These are phyloP conservation scores for Polyergus mexicanus DNA, from an alignment of 1,140 invertebrate genomes.

Conservation along the genomic window DNA sequence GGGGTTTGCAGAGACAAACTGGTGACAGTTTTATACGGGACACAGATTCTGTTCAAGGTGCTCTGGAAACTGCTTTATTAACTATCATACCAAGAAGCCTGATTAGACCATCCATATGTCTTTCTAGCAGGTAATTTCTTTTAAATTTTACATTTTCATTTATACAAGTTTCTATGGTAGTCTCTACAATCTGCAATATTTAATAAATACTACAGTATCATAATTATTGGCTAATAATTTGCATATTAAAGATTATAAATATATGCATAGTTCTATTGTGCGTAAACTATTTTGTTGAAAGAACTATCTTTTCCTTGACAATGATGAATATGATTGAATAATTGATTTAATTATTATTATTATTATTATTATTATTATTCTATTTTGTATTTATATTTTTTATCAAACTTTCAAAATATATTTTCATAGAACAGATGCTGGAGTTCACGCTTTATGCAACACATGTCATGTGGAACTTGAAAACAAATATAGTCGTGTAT, in stretches of 20 bases:
- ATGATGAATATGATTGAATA: no score
- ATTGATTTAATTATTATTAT: no score
- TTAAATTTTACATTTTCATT: slow-evolving; percentile 12
- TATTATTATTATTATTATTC: no score
- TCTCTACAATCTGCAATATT: slow-evolving; percentile 8
- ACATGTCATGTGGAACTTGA: slow-evolving; percentile 89
- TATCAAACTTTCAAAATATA: slow-evolving; percentile 19
- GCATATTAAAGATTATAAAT: background rate
- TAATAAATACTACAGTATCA: background rate
- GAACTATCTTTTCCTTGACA: no score
- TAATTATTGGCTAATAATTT: background rate
- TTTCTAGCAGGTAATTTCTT: slow-evolving; percentile 89
- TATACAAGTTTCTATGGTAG: slow-evolving; percentile 36
- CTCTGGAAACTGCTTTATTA: slow-evolving; percentile 88
- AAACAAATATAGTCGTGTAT: slow-evolving; percentile 83
- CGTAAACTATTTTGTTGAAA: no score
- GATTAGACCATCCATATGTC: slow-evolving; percentile 85
- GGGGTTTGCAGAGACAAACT: slow-evolving; percentile 87
- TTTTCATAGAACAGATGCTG: slow-evolving; percentile 90
- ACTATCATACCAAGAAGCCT: slow-evolving; percentile 82
- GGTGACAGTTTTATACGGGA: slow-evolving; percentile 77
- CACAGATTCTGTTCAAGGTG: slow-evolving; percentile 89
- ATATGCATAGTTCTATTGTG: background rate
- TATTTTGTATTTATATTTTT: no score
- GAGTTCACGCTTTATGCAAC: slow-evolving; percentile 90